Evolutionary conservation across 2,888 invertebrate species (phyloP).

Genomic region (Hyalella azteca): DNA sequence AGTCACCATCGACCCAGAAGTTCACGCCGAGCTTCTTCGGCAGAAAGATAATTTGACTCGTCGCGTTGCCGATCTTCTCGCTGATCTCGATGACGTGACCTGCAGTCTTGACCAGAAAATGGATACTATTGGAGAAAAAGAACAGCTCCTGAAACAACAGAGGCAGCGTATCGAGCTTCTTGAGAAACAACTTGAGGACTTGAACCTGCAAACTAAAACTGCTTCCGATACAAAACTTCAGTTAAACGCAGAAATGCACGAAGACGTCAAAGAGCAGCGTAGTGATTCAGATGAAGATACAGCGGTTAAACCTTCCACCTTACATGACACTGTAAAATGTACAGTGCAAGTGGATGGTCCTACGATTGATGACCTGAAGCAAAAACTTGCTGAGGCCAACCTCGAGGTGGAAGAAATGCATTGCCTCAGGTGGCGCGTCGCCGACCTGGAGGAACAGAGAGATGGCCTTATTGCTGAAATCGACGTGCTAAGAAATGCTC

Average conservation of each 20-base stretch:
- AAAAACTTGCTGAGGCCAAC: not conserved
- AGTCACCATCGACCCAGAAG: not conserved
- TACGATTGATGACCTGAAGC: not conserved
- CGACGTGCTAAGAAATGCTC: not conserved
- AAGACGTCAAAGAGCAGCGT: not conserved
- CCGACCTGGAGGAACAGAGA: not conserved
- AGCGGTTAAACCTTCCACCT: not conserved
- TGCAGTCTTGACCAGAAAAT: not conserved
- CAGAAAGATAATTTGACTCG: not conserved
- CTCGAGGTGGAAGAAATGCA: not conserved
- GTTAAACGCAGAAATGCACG: not conserved
- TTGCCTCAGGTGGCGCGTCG: not conserved
- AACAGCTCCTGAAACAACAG: not conserved
- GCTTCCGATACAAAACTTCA: not conserved
- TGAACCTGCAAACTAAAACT: not conserved
- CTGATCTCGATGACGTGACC: constrained; percentile 8
- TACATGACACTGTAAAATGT: not conserved
- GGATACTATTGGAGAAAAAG: not conserved
- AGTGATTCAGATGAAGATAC: not conserved
- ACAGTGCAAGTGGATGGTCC: not conserved
- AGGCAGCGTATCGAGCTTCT: not conserved
- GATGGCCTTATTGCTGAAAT: not conserved
- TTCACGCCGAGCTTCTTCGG: not conserved
- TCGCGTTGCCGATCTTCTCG: constrained; percentile 2
- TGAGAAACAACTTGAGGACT: not conserved